Percentiles rank a stretch among this genome's conserved stretches.
Evolutionary conservation across 2,113 vertebrate genomes (phyloP).

Genomic region (Serinus canaria): DNA sequence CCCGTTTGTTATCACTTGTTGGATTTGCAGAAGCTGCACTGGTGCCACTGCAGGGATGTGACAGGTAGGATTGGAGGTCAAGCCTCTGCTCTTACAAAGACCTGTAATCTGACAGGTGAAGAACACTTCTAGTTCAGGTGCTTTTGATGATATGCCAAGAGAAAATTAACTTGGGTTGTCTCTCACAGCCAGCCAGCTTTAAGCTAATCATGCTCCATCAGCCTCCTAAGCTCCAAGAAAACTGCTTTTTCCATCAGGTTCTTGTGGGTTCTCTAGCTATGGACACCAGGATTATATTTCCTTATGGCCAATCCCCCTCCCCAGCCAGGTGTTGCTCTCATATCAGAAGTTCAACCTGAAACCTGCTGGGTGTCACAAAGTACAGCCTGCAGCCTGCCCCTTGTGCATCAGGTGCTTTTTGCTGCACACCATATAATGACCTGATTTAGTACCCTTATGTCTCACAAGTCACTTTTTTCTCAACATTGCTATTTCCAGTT

Average conservation of each 20-base stretch:
- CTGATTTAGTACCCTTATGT: background rate
- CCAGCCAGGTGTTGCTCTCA: background rate
- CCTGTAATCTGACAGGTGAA: background rate
- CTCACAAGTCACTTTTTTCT: background rate
- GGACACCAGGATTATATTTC: background rate
- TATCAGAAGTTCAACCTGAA: background rate
- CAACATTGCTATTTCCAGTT: background rate
- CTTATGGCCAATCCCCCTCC: no score
- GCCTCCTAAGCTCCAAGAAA: background rate
- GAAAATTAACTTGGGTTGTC: background rate
- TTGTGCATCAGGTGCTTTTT: background rate
- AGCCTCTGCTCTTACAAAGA: background rate
- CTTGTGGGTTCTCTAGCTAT: accelerated
- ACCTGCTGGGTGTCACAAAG: background rate
- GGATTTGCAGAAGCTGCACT: background rate
- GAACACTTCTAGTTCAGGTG: background rate
- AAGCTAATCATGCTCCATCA: background rate
- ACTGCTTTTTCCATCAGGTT: background rate
- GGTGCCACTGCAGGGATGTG: background rate
- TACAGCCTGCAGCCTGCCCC: background rate
- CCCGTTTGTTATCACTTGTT: background rate
- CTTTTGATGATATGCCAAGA: background rate
- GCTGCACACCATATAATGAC: background rate
- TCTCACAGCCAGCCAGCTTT: background rate
- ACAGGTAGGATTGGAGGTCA: background rate